These are phyloP conservation scores for Synanthedon myopaeformis DNA, from an alignment of 2,888 invertebrate genomes.

Conservation along the genomic window DNA sequence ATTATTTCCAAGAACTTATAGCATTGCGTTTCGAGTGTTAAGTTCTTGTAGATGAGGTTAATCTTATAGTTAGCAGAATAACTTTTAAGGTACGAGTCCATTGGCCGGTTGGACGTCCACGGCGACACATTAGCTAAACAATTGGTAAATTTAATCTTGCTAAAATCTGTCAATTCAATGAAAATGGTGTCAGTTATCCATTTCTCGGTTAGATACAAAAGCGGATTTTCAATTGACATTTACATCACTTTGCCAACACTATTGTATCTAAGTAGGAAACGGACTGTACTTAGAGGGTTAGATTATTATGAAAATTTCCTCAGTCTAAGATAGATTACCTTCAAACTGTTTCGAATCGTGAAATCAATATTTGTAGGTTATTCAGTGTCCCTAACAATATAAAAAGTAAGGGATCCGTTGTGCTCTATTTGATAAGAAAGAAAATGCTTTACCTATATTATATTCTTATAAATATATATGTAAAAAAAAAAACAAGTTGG, in stretches of 20 bases:
- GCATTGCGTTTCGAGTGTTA: no score
- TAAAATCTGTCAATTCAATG: conserved; percentile 61
- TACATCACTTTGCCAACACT: not conserved
- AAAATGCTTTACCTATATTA: conserved; percentile 68
- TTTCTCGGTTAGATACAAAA: not conserved
- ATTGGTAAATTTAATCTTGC: conserved; percentile 32
- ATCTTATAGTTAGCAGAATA: no score
- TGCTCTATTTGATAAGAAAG: conserved; percentile 57
- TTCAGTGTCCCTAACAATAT: conserved; percentile 50
- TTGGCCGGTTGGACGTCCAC: conserved; percentile 26
- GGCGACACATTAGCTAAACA: conserved; percentile 33
- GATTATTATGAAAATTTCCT: conserved; percentile 28
- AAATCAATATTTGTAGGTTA: conserved; percentile 50
- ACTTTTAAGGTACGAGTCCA: no score
- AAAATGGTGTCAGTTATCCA: conserved; percentile 54
- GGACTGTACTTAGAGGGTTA: conserved; percentile 27
- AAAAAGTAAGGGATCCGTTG: conserved; percentile 52
- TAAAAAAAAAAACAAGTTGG: conserved; percentile 52
- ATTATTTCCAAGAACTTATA: no score
- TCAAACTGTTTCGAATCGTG: conserved; percentile 42
- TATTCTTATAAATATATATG: conserved; percentile 71
- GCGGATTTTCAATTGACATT: not conserved
- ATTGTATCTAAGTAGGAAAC: not conserved
- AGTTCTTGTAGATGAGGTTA: no score
- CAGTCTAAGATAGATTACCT: conserved; percentile 43